Base-by-base conservation (phyloP, 2,888 invertebrate species). In the Parascotia fuliginaria region DNA sequence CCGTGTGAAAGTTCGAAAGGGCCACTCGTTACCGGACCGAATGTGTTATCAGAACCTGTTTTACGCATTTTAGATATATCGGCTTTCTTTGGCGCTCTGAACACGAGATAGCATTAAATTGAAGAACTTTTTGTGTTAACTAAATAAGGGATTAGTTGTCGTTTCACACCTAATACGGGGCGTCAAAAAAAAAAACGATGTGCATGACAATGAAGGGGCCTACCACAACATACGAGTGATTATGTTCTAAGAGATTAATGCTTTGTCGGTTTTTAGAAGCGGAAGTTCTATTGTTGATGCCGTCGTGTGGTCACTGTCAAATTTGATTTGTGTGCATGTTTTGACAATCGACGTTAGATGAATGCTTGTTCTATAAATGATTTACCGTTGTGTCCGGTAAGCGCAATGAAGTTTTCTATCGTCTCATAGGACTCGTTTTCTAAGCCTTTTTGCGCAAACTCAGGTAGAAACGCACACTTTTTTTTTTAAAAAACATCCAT, bases 1-100 rank as follows among this genome's bases (percentile, higher is more conserved):
- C 57, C 89, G 89, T 90, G 90, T 89, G 90, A 90, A 90, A 90
- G 88, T 89, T 86, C 78, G 81, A 79, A 85, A 82, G 81, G 83
- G 79, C 81, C 77, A 69, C 59, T 71, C 65, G 73, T 69, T 73
- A 62, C 73, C 65, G 65, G 71, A 55, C 77, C 65, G 71, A 70
- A 66, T 66, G 66, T 73, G 77, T 78, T 81, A 85, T 85, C 83
- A 71, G 74, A 85, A 88, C 89, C 84, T 64, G 87, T 87, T 85
- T 65, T 67, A 67, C 69, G 79, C 80, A 80, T 84, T 83, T 81
- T 77, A 79, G 80, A 83, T 83, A 77, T 77, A 77, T 80, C 83
- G 76, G 79, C 87, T 87, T 85, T 86, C 83, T 80, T 86, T 77
- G 71, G 73, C 65, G 56, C 63, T 63, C 63, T 66, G 70, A 77